Evolutionary conservation across 2,797 vertebrate species (phyloP).

Genomic region (Pangasius krempfi): DNA sequence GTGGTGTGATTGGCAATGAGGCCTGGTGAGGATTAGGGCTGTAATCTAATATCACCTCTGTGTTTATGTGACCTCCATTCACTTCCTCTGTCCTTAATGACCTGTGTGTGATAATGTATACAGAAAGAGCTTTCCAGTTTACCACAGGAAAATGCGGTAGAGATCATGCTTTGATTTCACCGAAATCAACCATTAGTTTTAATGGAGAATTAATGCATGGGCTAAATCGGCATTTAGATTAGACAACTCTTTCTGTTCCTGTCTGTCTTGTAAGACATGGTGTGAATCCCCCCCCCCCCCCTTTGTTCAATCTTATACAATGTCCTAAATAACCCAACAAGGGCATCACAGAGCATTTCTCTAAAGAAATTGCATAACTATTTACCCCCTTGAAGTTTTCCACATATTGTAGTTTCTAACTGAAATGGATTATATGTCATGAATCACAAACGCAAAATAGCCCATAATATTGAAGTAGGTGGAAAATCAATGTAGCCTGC

Average conservation of each 20-base stretch:
- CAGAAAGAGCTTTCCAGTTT: no score
- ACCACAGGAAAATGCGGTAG: background rate
- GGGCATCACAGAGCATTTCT: background rate
- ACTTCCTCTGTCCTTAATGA: slow-evolving; percentile 23
- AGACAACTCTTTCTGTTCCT: background rate
- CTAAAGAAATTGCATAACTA: background rate
- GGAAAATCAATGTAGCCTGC: background rate
- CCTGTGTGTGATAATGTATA: background rate
- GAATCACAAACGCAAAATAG: background rate
- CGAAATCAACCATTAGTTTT: background rate
- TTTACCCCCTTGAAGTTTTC: background rate
- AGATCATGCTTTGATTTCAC: background rate
- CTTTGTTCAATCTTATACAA: background rate
- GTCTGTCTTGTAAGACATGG: background rate
- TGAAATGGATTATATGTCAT: background rate
- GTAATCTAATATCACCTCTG: slow-evolving; percentile 53
- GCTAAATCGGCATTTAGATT: background rate
- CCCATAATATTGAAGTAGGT: background rate
- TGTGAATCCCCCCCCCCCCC: background rate
- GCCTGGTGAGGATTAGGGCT: slow-evolving; percentile 48
- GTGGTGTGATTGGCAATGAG: slow-evolving; percentile 14
- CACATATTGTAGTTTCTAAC: background rate
- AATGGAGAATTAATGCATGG: background rate
- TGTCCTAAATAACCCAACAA: background rate
- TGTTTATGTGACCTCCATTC: slow-evolving; percentile 59